A percentile compares a stretch with the other conserved stretches of the same genome.
phyloP scores from a whole-genome alignment of 2,888 invertebrate species.

The Ctenicera cuprea region DNA sequence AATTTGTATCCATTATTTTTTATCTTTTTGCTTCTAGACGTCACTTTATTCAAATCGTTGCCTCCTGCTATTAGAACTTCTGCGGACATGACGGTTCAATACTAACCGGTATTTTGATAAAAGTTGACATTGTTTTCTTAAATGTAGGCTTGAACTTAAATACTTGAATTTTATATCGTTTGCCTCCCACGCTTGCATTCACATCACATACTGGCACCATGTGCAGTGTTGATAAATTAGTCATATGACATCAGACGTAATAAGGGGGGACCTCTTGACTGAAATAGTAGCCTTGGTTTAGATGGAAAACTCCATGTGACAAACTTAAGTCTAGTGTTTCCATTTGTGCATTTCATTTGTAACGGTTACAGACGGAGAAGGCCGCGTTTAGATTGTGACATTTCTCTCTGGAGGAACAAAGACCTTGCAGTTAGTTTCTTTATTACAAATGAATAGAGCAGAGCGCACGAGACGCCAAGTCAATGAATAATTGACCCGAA shows the following conservation, averaged over 20 bases:
- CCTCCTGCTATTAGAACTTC: no score
- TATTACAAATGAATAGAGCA: constrained; percentile 48
- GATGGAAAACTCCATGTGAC: constrained; percentile 16
- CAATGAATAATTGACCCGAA: constrained; percentile 54
- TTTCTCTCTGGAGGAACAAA: constrained; percentile 43
- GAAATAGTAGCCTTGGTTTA: constrained; percentile 1
- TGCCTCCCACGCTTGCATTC: constrained; percentile 27
- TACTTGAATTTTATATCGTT: background rate
- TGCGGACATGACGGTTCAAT: no score
- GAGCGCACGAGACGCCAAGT: constrained; percentile 49
- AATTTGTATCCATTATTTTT: no score
- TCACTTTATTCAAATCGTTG: no score
- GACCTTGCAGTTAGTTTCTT: constrained; percentile 46
- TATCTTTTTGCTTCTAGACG: no score
- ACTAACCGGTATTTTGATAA: no score
- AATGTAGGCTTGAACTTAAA: no score
- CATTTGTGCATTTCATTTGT: constrained; percentile 29
- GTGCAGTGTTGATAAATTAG: constrained; percentile 25
- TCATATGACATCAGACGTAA: constrained; percentile 24
- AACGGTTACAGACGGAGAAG: constrained; percentile 17
- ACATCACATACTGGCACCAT: constrained; percentile 16
- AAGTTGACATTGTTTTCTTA: no score
- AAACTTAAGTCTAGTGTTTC: constrained; percentile 3
- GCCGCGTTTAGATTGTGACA: constrained; percentile 35
- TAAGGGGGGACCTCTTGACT: background rate